These are phyloP conservation scores for Hypanus sabinus DNA, from an alignment of 2,113 vertebrate species.

Conservation along the genomic window DNA sequence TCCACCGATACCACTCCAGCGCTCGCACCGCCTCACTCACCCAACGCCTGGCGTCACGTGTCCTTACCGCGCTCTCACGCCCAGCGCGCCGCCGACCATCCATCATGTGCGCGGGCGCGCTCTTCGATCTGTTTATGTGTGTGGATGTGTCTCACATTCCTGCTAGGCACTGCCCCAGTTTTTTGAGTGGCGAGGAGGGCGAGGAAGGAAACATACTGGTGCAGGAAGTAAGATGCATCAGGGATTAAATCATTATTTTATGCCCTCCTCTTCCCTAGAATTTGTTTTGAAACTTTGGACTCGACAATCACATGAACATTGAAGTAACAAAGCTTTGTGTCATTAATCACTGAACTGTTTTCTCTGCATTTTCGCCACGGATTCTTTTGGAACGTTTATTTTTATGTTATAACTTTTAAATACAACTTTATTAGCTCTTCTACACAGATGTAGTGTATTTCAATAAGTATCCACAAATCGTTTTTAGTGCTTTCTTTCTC, in stretches of 20 bases:
- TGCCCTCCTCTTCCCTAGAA: background rate
- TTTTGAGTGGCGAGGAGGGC: background rate
- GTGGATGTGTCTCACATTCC: background rate
- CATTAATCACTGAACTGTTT: background rate
- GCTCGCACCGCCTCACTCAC: background rate
- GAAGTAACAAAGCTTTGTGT: background rate
- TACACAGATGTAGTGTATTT: background rate
- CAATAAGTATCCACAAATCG: too few relatives aligned
- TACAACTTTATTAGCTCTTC: background rate
- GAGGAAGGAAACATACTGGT: background rate
- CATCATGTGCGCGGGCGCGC: background rate
- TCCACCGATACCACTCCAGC: background rate
- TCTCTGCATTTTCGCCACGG: background rate
- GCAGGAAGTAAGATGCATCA: background rate
- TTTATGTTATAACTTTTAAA: background rate
- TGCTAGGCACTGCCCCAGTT: background rate
- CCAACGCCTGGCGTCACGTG: background rate
- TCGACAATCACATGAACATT: background rate
- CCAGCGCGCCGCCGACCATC: background rate
- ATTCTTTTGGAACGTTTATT: background rate
- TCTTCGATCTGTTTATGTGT: background rate
- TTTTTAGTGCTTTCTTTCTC: background rate
- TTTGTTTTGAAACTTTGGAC: slow-evolving; percentile 9
- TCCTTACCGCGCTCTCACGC: background rate
- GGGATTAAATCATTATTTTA: background rate